Conservation (phyloP, 2,113 vertebrate species). For the Hylia prasina region DNA sequence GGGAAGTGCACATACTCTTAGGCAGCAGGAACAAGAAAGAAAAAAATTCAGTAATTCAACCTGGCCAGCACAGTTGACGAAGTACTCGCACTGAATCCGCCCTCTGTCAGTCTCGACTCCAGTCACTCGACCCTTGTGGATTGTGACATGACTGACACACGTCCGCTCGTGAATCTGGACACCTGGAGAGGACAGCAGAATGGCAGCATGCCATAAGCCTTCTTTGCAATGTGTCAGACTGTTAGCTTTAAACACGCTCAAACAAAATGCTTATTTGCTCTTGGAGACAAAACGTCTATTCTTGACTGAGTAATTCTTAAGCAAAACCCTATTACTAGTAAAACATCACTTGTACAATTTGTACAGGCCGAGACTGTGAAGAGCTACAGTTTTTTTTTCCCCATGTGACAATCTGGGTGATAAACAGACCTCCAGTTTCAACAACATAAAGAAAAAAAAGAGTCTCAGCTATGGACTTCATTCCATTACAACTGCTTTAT, state of each 20-base stretch:
- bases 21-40: not conserved
- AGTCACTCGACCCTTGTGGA: slow-evolving; percentile 83
- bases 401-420: not conserved
- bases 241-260: not conserved
- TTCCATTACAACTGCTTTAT: not conserved
- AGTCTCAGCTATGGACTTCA: not conserved
- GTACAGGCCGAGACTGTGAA: not conserved
- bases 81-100: slow-evolving; percentile 89
- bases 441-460: not conserved
- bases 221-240: not conserved
- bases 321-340: not conserved
- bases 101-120: slow-evolving; percentile 92
- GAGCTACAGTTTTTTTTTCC: not conserved
- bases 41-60: slow-evolving; percentile 58
- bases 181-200: slow-evolving; percentile 68
- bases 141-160: slow-evolving; percentile 83
- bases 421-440: fast-evolving
- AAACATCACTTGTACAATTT: fast-evolving
- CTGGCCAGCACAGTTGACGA: slow-evolving; percentile 98
- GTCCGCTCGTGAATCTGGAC: slow-evolving; percentile 90
- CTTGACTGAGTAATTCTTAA: not conserved
- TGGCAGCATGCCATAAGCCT: not conserved
- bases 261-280: not conserved
- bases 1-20: not conserved
- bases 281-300: not conserved